Conservation (phyloP, 2,888 invertebrate species). For the Drosophila paramelanica region DNA sequence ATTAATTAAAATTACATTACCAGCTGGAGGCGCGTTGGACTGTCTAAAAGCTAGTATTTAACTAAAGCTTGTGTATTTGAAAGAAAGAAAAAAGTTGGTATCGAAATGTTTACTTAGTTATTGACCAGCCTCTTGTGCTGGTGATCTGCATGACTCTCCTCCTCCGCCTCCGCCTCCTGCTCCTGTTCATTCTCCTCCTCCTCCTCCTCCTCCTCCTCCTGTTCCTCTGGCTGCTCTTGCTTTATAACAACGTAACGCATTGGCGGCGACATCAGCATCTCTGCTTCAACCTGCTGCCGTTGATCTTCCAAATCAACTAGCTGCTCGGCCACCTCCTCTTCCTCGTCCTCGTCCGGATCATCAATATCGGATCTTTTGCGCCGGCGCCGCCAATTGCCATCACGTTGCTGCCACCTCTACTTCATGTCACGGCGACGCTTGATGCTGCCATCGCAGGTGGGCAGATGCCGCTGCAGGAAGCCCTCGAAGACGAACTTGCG, state of each 20-base stretch:
- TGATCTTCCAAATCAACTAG: background rate
- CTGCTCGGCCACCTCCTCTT: background rate
- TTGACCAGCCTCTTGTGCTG: constrained; percentile 35
- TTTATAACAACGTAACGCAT: constrained; percentile 68
- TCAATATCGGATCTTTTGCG: constrained; percentile 20
- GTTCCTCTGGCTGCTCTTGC: constrained; percentile 24
- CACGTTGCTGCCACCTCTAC: constrained; percentile 72
- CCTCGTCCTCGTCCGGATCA: background rate
- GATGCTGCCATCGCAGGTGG: constrained; percentile 84
- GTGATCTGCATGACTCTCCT: constrained; percentile 1
- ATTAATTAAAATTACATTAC: background rate
- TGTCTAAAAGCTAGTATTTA: constrained; percentile 23
- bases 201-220: constrained; percentile 7
- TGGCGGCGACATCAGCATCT: constrained; percentile 37
- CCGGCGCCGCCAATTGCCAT: constrained; percentile 55
- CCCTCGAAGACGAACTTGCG: constrained; percentile 84
- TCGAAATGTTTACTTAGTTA: background rate
- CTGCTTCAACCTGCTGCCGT: background rate
- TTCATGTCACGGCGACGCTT: constrained; percentile 84
- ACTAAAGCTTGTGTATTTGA: constrained; percentile 24
- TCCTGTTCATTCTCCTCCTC: too few relatives aligned
- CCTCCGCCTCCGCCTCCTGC: background rate
- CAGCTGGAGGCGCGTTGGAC: constrained; percentile 4
- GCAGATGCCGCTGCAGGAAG: constrained; percentile 83
- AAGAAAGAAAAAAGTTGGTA: background rate